phyloP scores from a whole-genome alignment of 2,113 vertebrate genomes.

The Cathartes aura region DNA sequence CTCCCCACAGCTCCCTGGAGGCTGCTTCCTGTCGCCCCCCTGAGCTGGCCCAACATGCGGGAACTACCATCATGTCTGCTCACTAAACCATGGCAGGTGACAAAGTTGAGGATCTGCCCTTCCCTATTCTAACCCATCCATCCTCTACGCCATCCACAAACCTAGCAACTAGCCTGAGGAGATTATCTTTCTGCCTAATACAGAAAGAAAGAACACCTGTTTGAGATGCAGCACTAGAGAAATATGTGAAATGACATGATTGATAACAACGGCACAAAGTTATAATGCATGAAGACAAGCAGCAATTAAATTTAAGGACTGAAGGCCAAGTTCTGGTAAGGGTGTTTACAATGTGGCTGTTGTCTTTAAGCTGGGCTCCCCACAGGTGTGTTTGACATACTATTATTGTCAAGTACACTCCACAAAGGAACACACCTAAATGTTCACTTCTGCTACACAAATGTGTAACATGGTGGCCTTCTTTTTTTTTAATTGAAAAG shows the following conservation, averaged over 20 bases:
- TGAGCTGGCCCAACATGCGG: background rate
- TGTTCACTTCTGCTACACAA: background rate
- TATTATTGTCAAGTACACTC: background rate
- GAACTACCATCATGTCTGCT: background rate
- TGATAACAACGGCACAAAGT: slow-evolving; percentile 15
- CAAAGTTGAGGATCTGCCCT: background rate
- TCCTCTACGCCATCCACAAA: background rate
- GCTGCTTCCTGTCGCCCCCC: background rate
- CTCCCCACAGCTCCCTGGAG: background rate
- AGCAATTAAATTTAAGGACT: slow-evolving; percentile 28
- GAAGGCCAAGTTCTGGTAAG: slow-evolving; percentile 5
- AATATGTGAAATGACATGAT: slow-evolving; percentile 29
- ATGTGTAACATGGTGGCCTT: background rate
- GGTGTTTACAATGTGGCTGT: background rate
- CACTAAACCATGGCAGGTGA: background rate
- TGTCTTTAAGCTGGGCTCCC: background rate
- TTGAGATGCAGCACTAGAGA: slow-evolving; percentile 8
- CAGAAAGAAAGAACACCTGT: slow-evolving; percentile 3
- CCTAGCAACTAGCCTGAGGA: background rate
- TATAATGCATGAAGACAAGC: background rate
- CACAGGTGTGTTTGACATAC: background rate
- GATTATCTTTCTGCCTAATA: background rate
- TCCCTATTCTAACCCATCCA: background rate
- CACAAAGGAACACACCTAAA: background rate
- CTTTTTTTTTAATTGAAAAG: background rate